Conservation (phyloP, 35 echinoderm and acorn worm genomes). For the Eucidaris tribuloides region DNA sequence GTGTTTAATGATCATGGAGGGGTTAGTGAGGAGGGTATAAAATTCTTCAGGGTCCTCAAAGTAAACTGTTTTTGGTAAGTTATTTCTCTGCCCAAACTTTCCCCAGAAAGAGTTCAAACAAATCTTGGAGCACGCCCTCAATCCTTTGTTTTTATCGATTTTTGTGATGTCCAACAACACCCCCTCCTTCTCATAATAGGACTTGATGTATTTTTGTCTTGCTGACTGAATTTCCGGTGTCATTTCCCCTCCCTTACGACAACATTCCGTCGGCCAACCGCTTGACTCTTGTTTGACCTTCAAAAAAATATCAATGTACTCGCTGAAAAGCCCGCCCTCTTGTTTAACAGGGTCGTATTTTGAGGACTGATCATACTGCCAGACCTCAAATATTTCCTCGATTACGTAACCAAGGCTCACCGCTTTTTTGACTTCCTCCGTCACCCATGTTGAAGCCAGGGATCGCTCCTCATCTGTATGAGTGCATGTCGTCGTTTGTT, state of each 20-base stretch:
- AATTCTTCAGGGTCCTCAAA: conserved; percentile 20
- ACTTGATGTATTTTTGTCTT: conserved; percentile 24
- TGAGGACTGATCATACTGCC: conserved; percentile 40
- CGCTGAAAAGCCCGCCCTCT: conserved; percentile 49
- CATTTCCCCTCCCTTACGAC: not conserved
- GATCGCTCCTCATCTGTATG: conserved; percentile 35
- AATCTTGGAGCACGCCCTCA: conserved; percentile 50
- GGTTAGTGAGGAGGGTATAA: conserved; percentile 21
- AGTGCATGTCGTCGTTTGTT: not conserved
- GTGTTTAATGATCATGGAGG: conserved; percentile 2
- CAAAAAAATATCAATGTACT: conserved; percentile 65
- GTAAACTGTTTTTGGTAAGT: conserved; percentile 35
- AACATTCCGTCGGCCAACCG: conserved; percentile 41
- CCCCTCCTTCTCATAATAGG: conserved; percentile 51
- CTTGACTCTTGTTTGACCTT: conserved; percentile 50
- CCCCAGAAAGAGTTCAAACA: conserved; percentile 65
- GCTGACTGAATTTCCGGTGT: conserved; percentile 14
- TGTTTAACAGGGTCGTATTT: conserved; percentile 38
- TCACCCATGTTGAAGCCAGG: conserved; percentile 60
- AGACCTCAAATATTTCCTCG: conserved; percentile 46
- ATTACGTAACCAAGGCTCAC: conserved; percentile 43
- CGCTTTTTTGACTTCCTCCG: conserved; percentile 58
- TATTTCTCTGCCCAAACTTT: conserved; percentile 70
- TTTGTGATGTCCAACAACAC: conserved; percentile 32
- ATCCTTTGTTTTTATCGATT: conserved; percentile 51